Evolutionary conservation across 2,113 vertebrate genomes (phyloP).

Genomic region (Capra hircus): DNA sequence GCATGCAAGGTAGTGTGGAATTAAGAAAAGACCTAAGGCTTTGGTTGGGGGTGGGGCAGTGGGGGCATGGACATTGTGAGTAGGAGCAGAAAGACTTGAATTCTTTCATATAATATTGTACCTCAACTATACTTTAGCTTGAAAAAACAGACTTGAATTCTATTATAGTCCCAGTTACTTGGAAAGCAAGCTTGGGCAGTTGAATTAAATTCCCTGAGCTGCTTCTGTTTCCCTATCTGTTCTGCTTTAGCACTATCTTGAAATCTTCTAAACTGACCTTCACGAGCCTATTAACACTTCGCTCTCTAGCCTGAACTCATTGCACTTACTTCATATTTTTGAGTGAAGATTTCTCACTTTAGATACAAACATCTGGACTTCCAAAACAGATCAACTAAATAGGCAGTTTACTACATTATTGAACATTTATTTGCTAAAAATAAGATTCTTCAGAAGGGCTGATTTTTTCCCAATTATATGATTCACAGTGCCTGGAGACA

Average conservation of each 20-base stretch:
- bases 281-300: not conserved
- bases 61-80: not conserved
- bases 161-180: not conserved
- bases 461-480: not conserved
- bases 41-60: not conserved
- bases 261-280: not conserved
- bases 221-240: not conserved
- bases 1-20: not conserved
- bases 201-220: not conserved
- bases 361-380: not conserved
- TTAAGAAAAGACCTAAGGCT: not conserved
- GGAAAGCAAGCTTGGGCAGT: not conserved
- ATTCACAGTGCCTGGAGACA: not conserved
- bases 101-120: not conserved
- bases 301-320: not conserved
- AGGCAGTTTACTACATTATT: not conserved
- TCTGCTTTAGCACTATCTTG: not conserved
- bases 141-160: not conserved
- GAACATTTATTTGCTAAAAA: slow-evolving; percentile 5
- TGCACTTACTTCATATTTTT: not conserved
- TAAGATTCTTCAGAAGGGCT: not conserved
- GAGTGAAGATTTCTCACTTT: not conserved
- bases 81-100: not conserved
- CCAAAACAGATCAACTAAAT: not conserved
- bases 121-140: not conserved